Evolutionary conservation across 2,113 vertebrate genomes (phyloP).

Genomic region (Columba janthina): DNA sequence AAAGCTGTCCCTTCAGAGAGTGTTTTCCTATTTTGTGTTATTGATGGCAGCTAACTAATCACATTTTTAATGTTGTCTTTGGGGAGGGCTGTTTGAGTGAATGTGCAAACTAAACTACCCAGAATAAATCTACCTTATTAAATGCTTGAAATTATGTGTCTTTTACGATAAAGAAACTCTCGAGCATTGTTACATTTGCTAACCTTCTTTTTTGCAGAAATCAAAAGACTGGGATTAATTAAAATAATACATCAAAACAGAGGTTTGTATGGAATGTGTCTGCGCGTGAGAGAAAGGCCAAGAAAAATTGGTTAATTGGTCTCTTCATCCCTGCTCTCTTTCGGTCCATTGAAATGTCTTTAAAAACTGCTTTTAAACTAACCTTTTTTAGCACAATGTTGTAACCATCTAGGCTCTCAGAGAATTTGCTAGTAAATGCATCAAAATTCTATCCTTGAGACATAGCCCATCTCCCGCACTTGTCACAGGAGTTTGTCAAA

Average conservation of each 20-base stretch:
- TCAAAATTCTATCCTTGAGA: not conserved
- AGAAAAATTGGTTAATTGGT: conserved; percentile 87
- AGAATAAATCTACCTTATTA: conserved; percentile 92
- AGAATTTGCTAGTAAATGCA: not conserved
- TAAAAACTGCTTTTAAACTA: conserved; percentile 67
- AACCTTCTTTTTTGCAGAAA: conserved; percentile 81
- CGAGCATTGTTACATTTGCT: conserved; percentile 84
- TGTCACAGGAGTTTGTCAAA: not conserved
- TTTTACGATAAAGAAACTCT: conserved; percentile 87
- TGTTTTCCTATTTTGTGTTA: conserved; percentile 88
- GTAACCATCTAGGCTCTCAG: not conserved
- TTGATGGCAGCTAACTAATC: conserved; percentile 91
- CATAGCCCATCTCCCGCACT: not conserved
- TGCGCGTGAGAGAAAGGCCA: conserved; percentile 73
- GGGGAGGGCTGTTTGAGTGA: conserved; percentile 86
- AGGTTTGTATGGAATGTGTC: conserved; percentile 75
- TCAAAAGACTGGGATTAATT: conserved; percentile 87
- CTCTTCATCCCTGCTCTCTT: conserved; percentile 75
- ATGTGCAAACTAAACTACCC: conserved; percentile 86
- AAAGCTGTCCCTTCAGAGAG: conserved; percentile 89
- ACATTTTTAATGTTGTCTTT: conserved; percentile 92
- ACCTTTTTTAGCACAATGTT: conserved; percentile 39
- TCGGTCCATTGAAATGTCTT: conserved; percentile 57
- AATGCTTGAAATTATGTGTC: conserved; percentile 89
- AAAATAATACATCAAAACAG: conserved; percentile 88